These are phyloP conservation scores for Crossaster papposus DNA, from an alignment of 53 echinoderm and acorn worm species.

Conservation along the genomic window DNA sequence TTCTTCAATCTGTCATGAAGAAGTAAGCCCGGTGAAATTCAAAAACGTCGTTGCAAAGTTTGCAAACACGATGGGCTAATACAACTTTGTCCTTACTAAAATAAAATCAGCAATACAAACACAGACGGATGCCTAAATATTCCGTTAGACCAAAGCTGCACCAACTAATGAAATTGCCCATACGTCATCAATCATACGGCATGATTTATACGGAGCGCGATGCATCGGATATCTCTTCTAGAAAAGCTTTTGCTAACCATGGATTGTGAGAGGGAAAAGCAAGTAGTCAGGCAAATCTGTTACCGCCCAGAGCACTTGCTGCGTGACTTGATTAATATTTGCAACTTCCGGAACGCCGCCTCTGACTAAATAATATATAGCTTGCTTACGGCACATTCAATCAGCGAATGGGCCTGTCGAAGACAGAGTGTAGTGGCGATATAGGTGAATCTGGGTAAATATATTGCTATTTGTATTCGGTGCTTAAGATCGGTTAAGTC, in stretches of 20 bases:
- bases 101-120: background rate
- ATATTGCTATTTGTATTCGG: slow-evolving; percentile 48
- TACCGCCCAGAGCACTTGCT: slow-evolving; percentile 6
- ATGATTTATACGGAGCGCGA: background rate
- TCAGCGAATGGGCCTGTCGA: slow-evolving; percentile 30
- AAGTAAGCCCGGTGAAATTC: too few relatives aligned
- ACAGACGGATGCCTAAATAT: background rate
- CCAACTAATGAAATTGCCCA: slow-evolving; percentile 35
- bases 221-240: background rate
- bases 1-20: too few relatives aligned
- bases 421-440: slow-evolving; percentile 31
- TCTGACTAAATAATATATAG: slow-evolving; percentile 43
- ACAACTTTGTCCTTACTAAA: background rate
- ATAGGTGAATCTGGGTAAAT: slow-evolving; percentile 16
- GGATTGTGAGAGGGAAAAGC: background rate
- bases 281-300: background rate
- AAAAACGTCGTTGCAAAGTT: too few relatives aligned
- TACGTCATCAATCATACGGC: slow-evolving; percentile 6
- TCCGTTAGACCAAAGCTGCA: background rate
- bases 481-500: background rate
- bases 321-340: slow-evolving; percentile 53
- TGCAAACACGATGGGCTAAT: too few relatives aligned
- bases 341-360: slow-evolving; percentile 41
- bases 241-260: background rate
- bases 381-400: slow-evolving; percentile 51